Percentiles rank a stretch among this genome's conserved stretches.
Conservation (phyloP, 2,797 vertebrate genomes). For the Apogon talboti region DNA sequence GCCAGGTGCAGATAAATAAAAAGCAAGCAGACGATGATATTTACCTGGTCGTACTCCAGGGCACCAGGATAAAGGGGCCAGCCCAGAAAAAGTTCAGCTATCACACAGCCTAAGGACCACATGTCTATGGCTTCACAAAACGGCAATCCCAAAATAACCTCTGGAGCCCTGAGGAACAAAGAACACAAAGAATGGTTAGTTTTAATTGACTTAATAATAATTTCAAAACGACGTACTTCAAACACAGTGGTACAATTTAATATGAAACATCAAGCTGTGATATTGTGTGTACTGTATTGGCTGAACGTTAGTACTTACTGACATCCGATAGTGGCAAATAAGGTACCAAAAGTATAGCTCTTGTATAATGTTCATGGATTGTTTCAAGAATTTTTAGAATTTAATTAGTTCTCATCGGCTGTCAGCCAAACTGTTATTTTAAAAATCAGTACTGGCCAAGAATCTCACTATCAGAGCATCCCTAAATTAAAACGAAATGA, state of each 20-base stretch:
- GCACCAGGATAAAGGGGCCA: constrained; percentile 99
- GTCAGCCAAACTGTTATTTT: too few species aligned
- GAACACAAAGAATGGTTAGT: constrained; percentile 39
- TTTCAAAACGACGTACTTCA: too few species aligned
- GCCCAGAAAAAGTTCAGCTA: constrained; percentile 98
- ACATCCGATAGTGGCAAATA: too few species aligned
- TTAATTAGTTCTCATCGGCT: too few species aligned
- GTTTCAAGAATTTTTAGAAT: too few species aligned
- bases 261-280: neutral
- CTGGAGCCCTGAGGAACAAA: constrained; percentile 91
- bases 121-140: constrained; percentile 99
- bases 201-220: constrained; percentile 1
- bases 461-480: too few species aligned
- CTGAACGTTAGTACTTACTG: too few species aligned
- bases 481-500: neutral
- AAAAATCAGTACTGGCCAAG: too few species aligned
- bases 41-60: constrained; percentile 99
- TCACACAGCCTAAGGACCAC: constrained; percentile 99
- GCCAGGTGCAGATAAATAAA: neutral
- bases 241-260: neutral
- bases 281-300: too few species aligned
- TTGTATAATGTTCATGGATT: too few species aligned
- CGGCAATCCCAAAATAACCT: constrained; percentile 99
- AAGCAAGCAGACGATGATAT: constrained; percentile 27
- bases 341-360: too few species aligned